phyloP scores from a whole-genome alignment of 2,888 invertebrate species.

The Helleia helle region DNA sequence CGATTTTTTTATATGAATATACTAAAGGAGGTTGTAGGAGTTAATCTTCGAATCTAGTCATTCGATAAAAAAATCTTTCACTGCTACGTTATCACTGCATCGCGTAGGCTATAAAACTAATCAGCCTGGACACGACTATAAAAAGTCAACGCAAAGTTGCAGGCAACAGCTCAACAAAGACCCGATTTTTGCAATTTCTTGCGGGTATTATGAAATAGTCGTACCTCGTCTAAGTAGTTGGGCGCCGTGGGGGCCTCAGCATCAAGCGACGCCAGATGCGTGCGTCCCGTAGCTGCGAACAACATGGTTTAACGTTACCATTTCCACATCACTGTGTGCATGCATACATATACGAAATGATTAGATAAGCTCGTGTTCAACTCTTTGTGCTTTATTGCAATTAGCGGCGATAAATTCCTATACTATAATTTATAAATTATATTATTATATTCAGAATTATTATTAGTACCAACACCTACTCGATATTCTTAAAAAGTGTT shows the following conservation, averaged over 20 bases:
- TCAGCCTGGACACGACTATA: too few species aligned
- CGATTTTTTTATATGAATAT: too few species aligned
- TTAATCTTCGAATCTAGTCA: too few species aligned
- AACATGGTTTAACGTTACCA: constrained; percentile 48
- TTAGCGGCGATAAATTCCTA: constrained; percentile 21
- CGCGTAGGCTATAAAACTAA: too few species aligned
- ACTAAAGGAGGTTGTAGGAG: too few species aligned
- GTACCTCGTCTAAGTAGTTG: constrained; percentile 16
- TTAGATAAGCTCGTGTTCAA: constrained; percentile 45
- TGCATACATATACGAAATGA: constrained; percentile 53
- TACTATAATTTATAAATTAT: background rate
- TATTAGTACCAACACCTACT: background rate
- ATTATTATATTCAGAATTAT: background rate
- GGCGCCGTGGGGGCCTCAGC: constrained; percentile 21
- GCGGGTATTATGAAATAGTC: background rate
- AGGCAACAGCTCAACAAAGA: too few species aligned
- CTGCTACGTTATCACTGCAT: too few species aligned
- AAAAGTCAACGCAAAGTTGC: too few species aligned
- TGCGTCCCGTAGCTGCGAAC: constrained; percentile 51
- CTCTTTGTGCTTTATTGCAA: constrained; percentile 36
- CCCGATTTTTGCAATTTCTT: background rate
- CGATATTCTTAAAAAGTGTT: too few species aligned
- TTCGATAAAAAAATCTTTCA: too few species aligned
- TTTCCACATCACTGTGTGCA: constrained; percentile 30
- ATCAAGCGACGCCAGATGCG: constrained; percentile 35